Evolutionary conservation across 2,888 invertebrate species (phyloP), one percentile per base, ranked within the genome.

Genomic region (Morpho achilles): DNA sequence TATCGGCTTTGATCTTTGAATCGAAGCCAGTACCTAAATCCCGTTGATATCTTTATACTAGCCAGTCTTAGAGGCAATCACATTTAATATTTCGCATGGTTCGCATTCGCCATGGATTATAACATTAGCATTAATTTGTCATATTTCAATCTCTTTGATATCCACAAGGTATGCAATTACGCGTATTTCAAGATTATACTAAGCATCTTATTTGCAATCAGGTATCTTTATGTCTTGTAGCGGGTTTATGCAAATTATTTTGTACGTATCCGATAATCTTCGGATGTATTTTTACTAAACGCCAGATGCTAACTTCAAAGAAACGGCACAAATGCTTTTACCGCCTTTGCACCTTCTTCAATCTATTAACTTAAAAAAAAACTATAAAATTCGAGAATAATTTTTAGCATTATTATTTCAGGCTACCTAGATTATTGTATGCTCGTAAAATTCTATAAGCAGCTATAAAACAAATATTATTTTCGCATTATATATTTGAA

Each of bases 1-100:
- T 69, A 66, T 60, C 46, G 69, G 69, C 87, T 88, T 87, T 87
- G 85, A 87, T 87, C 82, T 84, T 67, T 74, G 76, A 78, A 76
- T 77, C 72, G 72, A 74, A 74, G 73, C 73, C 70, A 76, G 72
- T 72, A 64, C 67, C 63, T 66, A 76, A 80, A 84, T 80, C 79
- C 67, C 61, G 67, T 71, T 79, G 84, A 87, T 80, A 80, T 79
- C 79, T 85, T 83, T 68, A 72, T 70, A 67, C 61, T 61, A 58
- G 64, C 70, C 69, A 69, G 67, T 67, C 65, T 62, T 62, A 66
- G 66, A 69, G 68, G 68, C 57, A 41, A 48, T 54, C 45, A 59
- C 64, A 68, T 69, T 67, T 61, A 69, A 69, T 62, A 59, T 60
- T 58, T 61, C 51, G 44, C 60, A 59, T 43, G 32, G 32, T 32